Percentiles rank a stretch among this genome's conserved stretches.
Conservation (phyloP, 2,888 invertebrate genomes). For the Proisotoma minuta region DNA sequence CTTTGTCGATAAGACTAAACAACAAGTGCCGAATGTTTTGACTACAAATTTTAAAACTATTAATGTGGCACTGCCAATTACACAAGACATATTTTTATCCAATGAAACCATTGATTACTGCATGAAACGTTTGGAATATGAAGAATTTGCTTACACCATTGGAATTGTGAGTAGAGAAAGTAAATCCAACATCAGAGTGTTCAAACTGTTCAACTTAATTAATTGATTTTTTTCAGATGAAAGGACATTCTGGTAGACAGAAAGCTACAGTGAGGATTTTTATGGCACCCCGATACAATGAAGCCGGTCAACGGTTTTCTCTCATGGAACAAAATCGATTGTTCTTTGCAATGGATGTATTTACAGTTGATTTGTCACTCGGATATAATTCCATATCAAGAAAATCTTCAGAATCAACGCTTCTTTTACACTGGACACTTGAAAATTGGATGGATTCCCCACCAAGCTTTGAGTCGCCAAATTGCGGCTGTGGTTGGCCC, state of each 20-base stretch:
- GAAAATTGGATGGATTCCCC: slow-evolving; percentile 5
- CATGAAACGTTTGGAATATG: slow-evolving; percentile 12
- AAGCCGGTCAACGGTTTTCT: not conserved
- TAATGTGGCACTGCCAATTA: not conserved
- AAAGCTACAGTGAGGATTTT: slow-evolving; percentile 11
- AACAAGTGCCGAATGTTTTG: not conserved
- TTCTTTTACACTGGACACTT: slow-evolving; percentile 6
- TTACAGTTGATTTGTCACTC: not conserved
- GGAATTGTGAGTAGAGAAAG: slow-evolving; percentile 4
- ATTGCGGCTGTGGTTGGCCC: slow-evolving; percentile 48
- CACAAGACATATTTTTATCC: slow-evolving; percentile 4
- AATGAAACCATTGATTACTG: slow-evolving; percentile 11
- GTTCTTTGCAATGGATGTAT: slow-evolving; percentile 9
- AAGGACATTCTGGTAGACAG: not conserved
- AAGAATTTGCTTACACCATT: slow-evolving; percentile 3
- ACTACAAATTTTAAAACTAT: not conserved
- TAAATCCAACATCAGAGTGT: not conserved
- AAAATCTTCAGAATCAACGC: not conserved
- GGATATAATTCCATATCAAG: not conserved
- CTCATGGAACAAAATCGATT: not conserved
- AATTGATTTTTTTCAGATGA: slow-evolving; percentile 2
- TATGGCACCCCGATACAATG: slow-evolving; percentile 17
- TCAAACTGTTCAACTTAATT: not conserved
- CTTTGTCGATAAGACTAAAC: too few relatives aligned
- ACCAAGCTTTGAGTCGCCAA: not conserved